Percentiles rank a stretch among this genome's conserved stretches.
Conservation (phyloP, 2,113 vertebrate species). For the Hippocampus mohnikei region DNA sequence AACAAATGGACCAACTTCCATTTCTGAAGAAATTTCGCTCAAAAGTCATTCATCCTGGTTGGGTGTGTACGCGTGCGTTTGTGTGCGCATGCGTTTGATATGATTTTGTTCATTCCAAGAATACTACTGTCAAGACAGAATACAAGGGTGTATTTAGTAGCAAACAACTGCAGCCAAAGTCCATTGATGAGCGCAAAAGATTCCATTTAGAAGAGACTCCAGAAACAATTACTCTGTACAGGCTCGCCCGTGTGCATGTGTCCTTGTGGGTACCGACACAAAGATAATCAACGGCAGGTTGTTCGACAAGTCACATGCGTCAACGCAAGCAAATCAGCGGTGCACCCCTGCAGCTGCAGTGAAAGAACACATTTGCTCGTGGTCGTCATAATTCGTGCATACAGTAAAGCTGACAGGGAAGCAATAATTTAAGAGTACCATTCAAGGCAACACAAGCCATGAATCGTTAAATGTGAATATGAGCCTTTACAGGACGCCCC, state of each 20-base stretch:
- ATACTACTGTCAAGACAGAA: not conserved
- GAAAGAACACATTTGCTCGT: conserved; percentile 45
- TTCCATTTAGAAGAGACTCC: conserved; percentile 17
- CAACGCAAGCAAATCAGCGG: conserved; percentile 35
- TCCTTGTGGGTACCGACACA: conserved; percentile 27
- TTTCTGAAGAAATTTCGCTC: conserved; percentile 3
- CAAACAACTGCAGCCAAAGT: not conserved
- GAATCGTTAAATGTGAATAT: conserved; percentile 28
- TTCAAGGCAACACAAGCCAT: conserved; percentile 20
- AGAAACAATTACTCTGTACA: conserved; percentile 12
- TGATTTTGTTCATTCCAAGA: conserved; percentile 4
- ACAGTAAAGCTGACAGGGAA: conserved; percentile 16
- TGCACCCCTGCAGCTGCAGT: conserved; percentile 15
- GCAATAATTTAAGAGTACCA: conserved; percentile 31
- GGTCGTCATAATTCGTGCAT: conserved; percentile 24
- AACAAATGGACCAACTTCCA: conserved; percentile 7
- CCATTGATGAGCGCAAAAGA: conserved; percentile 1
- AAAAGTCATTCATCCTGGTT: not conserved
- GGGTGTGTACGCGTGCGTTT: not conserved
- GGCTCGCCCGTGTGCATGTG: conserved; percentile 24
- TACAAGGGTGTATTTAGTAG: not conserved
- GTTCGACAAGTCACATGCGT: conserved; percentile 47
- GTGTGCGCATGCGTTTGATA: not conserved
- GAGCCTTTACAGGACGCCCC: conserved; percentile 16
- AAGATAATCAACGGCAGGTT: conserved; percentile 30